A percentile compares a stretch with the other conserved stretches of the same genome.
phyloP scores from a whole-genome alignment of 2,113 vertebrate genomes.

The Columba janthina region DNA sequence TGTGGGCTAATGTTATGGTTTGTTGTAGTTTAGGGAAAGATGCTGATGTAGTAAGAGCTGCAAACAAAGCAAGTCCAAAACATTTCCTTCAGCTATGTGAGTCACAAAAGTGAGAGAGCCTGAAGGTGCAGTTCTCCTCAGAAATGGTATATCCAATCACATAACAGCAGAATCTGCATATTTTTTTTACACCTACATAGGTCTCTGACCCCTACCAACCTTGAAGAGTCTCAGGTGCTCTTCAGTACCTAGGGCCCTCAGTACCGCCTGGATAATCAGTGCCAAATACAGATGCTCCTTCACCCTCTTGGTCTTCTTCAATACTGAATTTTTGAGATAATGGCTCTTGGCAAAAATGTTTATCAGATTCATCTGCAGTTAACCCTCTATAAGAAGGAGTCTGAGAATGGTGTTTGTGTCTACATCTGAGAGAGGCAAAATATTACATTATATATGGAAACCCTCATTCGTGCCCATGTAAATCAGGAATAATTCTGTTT shows the following conservation, averaged over 20 bases:
- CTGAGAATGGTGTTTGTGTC: background rate
- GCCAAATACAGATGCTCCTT: background rate
- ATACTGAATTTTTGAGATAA: background rate
- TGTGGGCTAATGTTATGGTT: background rate
- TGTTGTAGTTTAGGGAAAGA: background rate
- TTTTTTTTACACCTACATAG: background rate
- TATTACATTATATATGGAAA: conserved; percentile 37
- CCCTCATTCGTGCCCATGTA: conserved; percentile 11
- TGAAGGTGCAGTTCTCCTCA: background rate
- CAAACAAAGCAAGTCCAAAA: background rate
- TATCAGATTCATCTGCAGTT: background rate
- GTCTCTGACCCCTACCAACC: background rate
- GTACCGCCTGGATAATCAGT: background rate
- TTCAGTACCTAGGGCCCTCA: background rate
- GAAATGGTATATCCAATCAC: background rate
- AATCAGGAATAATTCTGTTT: conserved; percentile 45
- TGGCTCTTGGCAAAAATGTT: background rate
- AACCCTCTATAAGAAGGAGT: background rate
- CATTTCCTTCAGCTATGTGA: background rate
- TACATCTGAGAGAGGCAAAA: conserved; percentile 4
- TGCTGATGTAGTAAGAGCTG: background rate
- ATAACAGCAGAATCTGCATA: background rate
- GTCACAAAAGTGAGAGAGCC: background rate
- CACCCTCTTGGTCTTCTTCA: background rate
- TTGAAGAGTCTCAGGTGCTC: background rate